These are phyloP conservation scores for Artemia sinica DNA, from an alignment of 2,888 invertebrate genomes.

Conservation along the genomic window DNA sequence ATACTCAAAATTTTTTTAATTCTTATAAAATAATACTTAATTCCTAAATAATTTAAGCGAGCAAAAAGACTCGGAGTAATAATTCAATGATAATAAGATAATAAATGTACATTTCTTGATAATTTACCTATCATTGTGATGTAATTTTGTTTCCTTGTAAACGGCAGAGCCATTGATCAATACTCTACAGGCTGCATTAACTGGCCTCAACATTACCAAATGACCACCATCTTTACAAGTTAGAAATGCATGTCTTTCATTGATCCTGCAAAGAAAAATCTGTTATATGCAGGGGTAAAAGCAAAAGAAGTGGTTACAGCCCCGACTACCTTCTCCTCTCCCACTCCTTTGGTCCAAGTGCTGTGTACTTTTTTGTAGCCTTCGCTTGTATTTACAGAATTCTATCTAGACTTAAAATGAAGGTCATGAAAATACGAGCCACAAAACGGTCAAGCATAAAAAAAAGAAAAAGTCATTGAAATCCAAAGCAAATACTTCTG, in stretches of 20 bases:
- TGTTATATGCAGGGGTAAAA: too few relatives aligned
- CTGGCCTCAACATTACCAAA: conserved; percentile 31
- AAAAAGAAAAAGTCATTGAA: too few relatives aligned
- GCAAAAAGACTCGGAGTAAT: conserved; percentile 14
- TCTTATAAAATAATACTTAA: neutral
- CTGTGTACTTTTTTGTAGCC: too few relatives aligned
- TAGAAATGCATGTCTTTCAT: conserved; percentile 36
- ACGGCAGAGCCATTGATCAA: conserved; percentile 36
- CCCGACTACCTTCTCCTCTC: too few relatives aligned
- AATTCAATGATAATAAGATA: neutral
- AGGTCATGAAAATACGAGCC: too few relatives aligned
- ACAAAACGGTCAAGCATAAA: too few relatives aligned
- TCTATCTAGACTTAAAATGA: too few relatives aligned
- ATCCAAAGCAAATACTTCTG: too few relatives aligned
- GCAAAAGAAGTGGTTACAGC: too few relatives aligned
- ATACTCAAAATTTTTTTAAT: neutral
- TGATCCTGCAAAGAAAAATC: conserved; percentile 29
- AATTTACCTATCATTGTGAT: conserved; percentile 37
- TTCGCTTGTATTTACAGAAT: too few relatives aligned
- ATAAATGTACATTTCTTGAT: too few relatives aligned
- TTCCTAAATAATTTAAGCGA: conserved; percentile 9
- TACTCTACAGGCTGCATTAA: conserved; percentile 31
- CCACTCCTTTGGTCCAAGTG: too few relatives aligned
- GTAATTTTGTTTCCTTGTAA: conserved; percentile 32
- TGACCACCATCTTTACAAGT: conserved; percentile 29